Evolutionary conservation across 2,797 vertebrate species (phyloP), one percentile per base, ranked within the genome.

Genomic region (Dendrocincla tyrannina): DNA sequence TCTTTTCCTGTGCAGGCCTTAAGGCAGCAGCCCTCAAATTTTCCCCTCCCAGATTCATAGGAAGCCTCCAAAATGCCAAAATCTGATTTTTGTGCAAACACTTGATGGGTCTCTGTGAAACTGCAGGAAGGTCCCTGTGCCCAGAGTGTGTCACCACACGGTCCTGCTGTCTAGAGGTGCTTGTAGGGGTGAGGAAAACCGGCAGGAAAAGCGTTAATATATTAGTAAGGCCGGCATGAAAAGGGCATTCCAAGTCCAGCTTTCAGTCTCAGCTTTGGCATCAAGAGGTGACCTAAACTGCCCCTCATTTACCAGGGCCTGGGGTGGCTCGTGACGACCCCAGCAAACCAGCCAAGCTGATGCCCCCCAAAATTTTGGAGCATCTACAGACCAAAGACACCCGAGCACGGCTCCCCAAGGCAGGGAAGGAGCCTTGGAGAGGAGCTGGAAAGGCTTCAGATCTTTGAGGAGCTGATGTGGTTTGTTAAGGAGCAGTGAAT

Each of bases 401-500:
- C 63, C 10, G 0, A 91, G 44, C 39, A 23, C 0, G 0, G 42
- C 39, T 39, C 13, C 39, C 39, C 39, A 39, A 91, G 83, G 58
- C 7, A 0, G 22, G 41, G 62, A 66, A 68, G 85, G 59, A 46
- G 3, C 81, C 68, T 92, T 1, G 0, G 75, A 95, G 63, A 53
- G 47, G 35, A 80, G 94, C 82, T 84, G 72, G 84, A 75, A 93
- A 82, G n/a, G 53, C 89, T 91, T 80, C 0, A 59, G 68, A 92
- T 92, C 88, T 87, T 85, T 77, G 82, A 97, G 93, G 93, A 92
- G 77, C 94, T 95, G 96, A 32, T 94, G 56, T 86, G 90, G 95
- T 82, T 97, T 96, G 74, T 94, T 96, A 95, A 95, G 80, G 77
- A 94, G 91, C 50, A 20, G 52, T 92, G 93, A 96, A 96, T 81